These are phyloP conservation scores for Sabatieria punctata DNA, from an alignment of 2,888 invertebrate genomes.

Conservation along the genomic window DNA sequence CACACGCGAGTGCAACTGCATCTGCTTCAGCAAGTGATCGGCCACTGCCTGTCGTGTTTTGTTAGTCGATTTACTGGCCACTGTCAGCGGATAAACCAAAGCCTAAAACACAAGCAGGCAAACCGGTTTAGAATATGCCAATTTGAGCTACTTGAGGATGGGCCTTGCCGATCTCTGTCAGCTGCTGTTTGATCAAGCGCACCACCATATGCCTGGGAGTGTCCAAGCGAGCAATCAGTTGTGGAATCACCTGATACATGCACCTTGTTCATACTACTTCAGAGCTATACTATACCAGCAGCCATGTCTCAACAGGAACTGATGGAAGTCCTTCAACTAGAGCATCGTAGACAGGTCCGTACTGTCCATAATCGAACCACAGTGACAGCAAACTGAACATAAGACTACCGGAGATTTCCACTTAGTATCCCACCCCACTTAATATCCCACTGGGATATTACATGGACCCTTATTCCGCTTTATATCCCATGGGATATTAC, in stretches of 20 bases:
- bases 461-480: too few relatives aligned
- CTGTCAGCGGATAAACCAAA: conserved; percentile 86
- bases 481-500: too few relatives aligned
- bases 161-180: conserved; percentile 89
- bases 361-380: conserved; percentile 80
- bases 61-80: conserved; percentile 84
- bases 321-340: conserved; percentile 74
- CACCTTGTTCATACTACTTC: too few relatives aligned
- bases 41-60: conserved; percentile 69
- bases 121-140: conserved; percentile 1
- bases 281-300: conserved; percentile 54
- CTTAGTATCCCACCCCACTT: too few relatives aligned
- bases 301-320: conserved; percentile 93
- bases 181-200: conserved; percentile 69
- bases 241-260: conserved; percentile 67
- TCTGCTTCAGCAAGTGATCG: conserved; percentile 76
- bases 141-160: conserved; percentile 56
- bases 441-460: too few relatives aligned
- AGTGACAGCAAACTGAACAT: conserved; percentile 58
- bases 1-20: conserved; percentile 79
- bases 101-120: conserved; percentile 42
- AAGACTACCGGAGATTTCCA: too few relatives aligned
- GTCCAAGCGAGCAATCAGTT: conserved; percentile 91
- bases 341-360: conserved; percentile 79
- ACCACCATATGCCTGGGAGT: conserved; percentile 72